A percentile compares a stretch with the other conserved stretches of the same genome.
Conservation (phyloP, 2,113 vertebrate species). For the Dipodomys ordii region DNA sequence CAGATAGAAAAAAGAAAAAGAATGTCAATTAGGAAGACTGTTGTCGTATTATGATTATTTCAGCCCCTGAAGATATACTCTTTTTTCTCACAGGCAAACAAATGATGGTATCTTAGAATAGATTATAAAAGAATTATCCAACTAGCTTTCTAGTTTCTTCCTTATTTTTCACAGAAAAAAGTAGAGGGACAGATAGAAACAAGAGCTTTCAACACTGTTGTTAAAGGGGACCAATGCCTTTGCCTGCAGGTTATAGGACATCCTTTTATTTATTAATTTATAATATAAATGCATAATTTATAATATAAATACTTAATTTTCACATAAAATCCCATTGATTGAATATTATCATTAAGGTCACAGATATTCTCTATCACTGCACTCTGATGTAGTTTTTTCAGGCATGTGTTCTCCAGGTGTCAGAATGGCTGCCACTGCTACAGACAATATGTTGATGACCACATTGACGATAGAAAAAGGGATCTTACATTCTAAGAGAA, state of each 20-base stretch:
- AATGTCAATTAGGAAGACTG: not conserved
- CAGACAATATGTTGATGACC: not conserved
- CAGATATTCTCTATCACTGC: not conserved
- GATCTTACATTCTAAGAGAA: not conserved
- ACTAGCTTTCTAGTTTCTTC: not conserved
- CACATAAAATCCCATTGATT: not conserved
- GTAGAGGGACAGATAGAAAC: not conserved
- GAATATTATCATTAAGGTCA: not conserved
- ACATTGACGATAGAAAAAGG: not conserved
- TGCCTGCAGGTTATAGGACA: not conserved
- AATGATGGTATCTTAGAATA: constrained; percentile 1
- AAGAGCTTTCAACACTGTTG: not conserved
- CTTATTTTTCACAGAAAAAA: constrained; percentile 46
- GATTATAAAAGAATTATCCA: not conserved
- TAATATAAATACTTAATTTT: not conserved
- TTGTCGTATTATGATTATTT: not conserved
- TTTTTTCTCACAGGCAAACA: not conserved
- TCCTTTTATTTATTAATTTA: not conserved
- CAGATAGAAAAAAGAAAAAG: constrained; percentile 47
- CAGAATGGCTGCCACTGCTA: not conserved
- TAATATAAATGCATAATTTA: no score
- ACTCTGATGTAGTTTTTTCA: not conserved
- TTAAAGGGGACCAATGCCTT: not conserved
- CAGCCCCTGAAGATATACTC: not conserved
- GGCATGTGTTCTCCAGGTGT: not conserved